A percentile compares a stretch with the other conserved stretches of the same genome.
Conservation (phyloP, 2,888 invertebrate species). For the Argyresthia goedartella region DNA sequence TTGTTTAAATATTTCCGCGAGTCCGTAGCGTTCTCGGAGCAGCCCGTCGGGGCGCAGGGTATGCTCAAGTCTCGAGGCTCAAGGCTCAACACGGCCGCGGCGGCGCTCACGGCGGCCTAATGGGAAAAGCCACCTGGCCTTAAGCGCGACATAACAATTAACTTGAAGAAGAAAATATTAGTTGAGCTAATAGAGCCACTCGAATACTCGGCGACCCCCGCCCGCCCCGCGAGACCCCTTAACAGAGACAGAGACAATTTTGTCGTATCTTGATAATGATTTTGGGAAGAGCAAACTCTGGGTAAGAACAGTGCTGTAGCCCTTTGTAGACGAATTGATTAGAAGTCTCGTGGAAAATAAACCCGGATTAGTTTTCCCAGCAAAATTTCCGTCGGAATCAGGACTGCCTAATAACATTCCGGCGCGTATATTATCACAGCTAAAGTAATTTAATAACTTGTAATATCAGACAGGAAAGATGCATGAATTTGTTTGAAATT, state of each 20-base stretch:
- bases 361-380: slow-evolving; percentile 53
- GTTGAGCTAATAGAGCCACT: slow-evolving; percentile 62
- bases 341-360: slow-evolving; percentile 46
- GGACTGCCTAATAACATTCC: too few species aligned
- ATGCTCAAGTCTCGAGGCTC: slow-evolving; percentile 6
- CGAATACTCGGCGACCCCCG: slow-evolving; percentile 53
- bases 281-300: slow-evolving; percentile 41
- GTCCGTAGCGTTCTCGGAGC: slow-evolving; percentile 32
- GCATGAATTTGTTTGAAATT: slow-evolving; percentile 4
- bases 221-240: slow-evolving; percentile 57
- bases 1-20: slow-evolving; percentile 65
- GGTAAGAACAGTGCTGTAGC: slow-evolving; percentile 21
- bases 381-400: slow-evolving; percentile 24
- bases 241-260: slow-evolving; percentile 45
- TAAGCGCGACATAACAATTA: slow-evolving; percentile 68
- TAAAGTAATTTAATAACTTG: too few species aligned
- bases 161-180: slow-evolving; percentile 65
- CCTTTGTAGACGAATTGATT: slow-evolving; percentile 57
- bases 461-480: background rate
- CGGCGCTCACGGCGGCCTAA: slow-evolving; percentile 51
- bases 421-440: too few species aligned
- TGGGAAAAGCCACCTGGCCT: slow-evolving; percentile 64
- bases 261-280: slow-evolving; percentile 62
- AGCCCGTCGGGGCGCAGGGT: slow-evolving; percentile 6
- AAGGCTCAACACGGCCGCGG: slow-evolving; percentile 45